Percentiles rank a stretch among this genome's conserved stretches.
phyloP scores from a whole-genome alignment of 1,140 invertebrate genomes.

The Cheumatopsyche charites region DNA sequence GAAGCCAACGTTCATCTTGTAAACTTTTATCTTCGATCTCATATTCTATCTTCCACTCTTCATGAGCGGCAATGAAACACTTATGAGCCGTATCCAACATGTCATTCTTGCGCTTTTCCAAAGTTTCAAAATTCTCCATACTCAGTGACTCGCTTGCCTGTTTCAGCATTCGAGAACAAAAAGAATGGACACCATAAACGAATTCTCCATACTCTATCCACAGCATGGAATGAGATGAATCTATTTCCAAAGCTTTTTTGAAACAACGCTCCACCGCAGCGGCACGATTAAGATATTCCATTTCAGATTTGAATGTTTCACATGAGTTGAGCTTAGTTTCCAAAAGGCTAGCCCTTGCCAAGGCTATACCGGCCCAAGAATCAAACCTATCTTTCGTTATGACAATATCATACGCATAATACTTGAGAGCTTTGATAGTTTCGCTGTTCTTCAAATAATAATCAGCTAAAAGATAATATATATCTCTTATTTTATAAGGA shows the following conservation, averaged over 20 bases:
- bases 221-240: slow-evolving; percentile 73
- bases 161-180: slow-evolving; percentile 83
- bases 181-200: slow-evolving; percentile 85
- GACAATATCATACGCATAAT: slow-evolving; percentile 83
- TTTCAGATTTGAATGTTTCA: slow-evolving; percentile 68
- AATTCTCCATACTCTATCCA: slow-evolving; percentile 91
- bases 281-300: slow-evolving; percentile 74
- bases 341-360: slow-evolving; percentile 79
- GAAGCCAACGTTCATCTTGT: slow-evolving; percentile 84
- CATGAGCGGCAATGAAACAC: slow-evolving; percentile 77
- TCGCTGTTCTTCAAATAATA: slow-evolving; percentile 90
- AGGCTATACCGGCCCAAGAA: slow-evolving; percentile 90
- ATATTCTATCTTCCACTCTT: slow-evolving; percentile 61
- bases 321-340: slow-evolving; percentile 83
- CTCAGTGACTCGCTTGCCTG: slow-evolving; percentile 76
- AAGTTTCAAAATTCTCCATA: slow-evolving; percentile 76
- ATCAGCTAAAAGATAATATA: slow-evolving; percentile 90
- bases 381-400: slow-evolving; percentile 80
- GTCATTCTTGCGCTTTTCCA: slow-evolving; percentile 77
- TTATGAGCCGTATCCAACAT: slow-evolving; percentile 77
- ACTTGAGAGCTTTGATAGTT: slow-evolving; percentile 77
- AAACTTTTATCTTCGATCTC: slow-evolving; percentile 62
- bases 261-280: slow-evolving; percentile 78
- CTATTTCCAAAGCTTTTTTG: slow-evolving; percentile 74
- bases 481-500: slow-evolving; percentile 68